Conservation (phyloP, 2,797 vertebrate genomes). For the Artibeus jamaicensis region DNA sequence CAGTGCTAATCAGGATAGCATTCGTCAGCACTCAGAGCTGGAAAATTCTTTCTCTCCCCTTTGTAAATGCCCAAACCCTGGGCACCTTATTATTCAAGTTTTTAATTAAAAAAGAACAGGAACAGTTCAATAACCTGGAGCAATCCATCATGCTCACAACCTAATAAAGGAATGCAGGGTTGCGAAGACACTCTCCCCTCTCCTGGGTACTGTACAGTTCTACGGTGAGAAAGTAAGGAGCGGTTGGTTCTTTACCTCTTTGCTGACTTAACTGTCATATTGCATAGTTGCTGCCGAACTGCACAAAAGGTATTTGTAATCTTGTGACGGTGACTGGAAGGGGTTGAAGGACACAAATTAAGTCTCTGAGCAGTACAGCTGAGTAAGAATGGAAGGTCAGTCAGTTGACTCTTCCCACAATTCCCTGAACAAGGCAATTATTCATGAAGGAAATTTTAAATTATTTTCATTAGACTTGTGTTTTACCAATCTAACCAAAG, state of each 20-base stretch:
- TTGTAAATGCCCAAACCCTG: constrained; percentile 81
- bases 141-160: constrained; percentile 82
- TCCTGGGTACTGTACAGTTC: constrained; percentile 64
- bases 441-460: constrained; percentile 90
- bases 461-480: constrained; percentile 90
- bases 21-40: constrained; percentile 66
- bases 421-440: constrained; percentile 89
- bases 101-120: constrained; percentile 82
- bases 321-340: constrained; percentile 81
- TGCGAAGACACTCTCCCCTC: constrained; percentile 74
- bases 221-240: constrained; percentile 50
- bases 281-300: constrained; percentile 81
- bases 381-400: constrained; percentile 86
- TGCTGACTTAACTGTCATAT: constrained; percentile 80
- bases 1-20: constrained; percentile 68
- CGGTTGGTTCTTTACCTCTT: constrained; percentile 65
- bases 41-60: constrained; percentile 79
- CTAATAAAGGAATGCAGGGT: constrained; percentile 75
- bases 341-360: constrained; percentile 84
- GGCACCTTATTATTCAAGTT: constrained; percentile 79
- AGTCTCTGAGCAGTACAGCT: constrained; percentile 81
- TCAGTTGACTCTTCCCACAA: constrained; percentile 88
- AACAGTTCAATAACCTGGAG: constrained; percentile 81
- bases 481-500: constrained; percentile 95
- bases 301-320: constrained; percentile 85